Conservation (phyloP, 2,888 invertebrate genomes). For the Pedicia rivosa region DNA sequence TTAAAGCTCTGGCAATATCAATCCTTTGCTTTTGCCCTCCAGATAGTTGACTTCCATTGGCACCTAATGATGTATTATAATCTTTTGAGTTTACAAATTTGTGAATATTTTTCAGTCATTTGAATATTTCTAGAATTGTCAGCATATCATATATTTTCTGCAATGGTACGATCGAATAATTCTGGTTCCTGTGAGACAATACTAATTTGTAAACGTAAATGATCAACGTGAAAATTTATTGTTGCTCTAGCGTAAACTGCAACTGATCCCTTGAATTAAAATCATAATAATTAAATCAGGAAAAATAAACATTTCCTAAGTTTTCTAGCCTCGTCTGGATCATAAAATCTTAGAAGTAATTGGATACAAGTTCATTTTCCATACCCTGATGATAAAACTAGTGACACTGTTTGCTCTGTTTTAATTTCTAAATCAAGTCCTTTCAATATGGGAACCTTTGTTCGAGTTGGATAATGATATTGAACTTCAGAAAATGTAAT, state of each 20-base stretch:
- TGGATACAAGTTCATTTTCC: constrained; percentile 73
- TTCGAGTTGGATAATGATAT: constrained; percentile 68
- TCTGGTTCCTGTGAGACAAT: constrained; percentile 77
- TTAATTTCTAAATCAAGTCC: constrained; percentile 50
- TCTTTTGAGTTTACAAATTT: constrained; percentile 58
- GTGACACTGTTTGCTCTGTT: constrained; percentile 54
- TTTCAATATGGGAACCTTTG: constrained; percentile 54
- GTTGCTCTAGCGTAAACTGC: no score
- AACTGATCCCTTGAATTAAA: no score
- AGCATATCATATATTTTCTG: constrained; percentile 78
- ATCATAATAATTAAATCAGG: no score
- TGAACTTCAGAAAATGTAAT: constrained; percentile 48
- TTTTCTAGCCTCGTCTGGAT: constrained; percentile 45
- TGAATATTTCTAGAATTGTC: constrained; percentile 50
- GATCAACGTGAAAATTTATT: constrained; percentile 32
- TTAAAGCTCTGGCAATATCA: constrained; percentile 62
- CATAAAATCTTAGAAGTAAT: constrained; percentile 67
- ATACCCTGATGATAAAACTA: constrained; percentile 61
- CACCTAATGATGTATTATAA: constrained; percentile 58
- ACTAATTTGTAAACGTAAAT: constrained; percentile 60
- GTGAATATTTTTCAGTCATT: constrained; percentile 58
- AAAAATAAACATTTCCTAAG: constrained; percentile 38
- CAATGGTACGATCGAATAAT: constrained; percentile 65
- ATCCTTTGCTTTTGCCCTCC: constrained; percentile 83
- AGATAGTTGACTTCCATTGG: constrained; percentile 59